These are phyloP conservation scores for Diaperis boleti DNA, from an alignment of 2,888 invertebrate genomes.

Conservation along the genomic window DNA sequence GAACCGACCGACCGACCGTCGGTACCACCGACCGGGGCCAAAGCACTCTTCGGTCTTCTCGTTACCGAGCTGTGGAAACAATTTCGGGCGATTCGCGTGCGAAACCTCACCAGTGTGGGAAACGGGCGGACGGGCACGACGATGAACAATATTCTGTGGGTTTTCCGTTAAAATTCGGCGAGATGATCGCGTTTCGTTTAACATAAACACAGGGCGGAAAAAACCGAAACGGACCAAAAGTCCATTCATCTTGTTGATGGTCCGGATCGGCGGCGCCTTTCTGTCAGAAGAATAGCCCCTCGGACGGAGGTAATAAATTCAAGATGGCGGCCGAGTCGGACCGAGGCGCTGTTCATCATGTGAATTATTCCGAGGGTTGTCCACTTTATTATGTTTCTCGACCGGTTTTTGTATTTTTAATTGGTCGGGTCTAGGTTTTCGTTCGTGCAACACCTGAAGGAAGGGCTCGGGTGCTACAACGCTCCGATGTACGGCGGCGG, in stretches of 20 bases:
- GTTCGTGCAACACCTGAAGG: not conserved
- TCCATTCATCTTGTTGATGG: constrained; percentile 45
- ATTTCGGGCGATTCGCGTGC: constrained; percentile 33
- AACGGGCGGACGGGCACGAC: not conserved
- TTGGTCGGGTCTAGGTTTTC: constrained; percentile 6
- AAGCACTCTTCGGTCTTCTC: constrained; percentile 43
- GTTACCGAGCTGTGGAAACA: no score
- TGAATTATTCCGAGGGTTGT: constrained; percentile 33
- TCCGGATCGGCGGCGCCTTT: constrained; percentile 45
- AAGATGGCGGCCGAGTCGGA: constrained; percentile 19
- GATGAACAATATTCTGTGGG: constrained; percentile 4
- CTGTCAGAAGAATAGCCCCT: constrained; percentile 32
- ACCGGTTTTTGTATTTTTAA: constrained; percentile 27
- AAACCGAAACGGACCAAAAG: constrained; percentile 42
- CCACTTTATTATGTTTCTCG: constrained; percentile 4
- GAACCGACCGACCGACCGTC: constrained; percentile 25
- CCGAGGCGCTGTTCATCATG: constrained; percentile 18
- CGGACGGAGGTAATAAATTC: constrained; percentile 28
- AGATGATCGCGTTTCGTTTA: constrained; percentile 15
- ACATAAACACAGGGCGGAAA: constrained; percentile 47
- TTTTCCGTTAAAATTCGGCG: constrained; percentile 36
- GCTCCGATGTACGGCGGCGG: no score
- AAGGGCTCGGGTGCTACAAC: no score
- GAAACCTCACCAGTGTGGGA: not conserved
- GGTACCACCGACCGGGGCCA: constrained; percentile 27